Evolutionary conservation across 2,888 invertebrate genomes (phyloP).

Genomic region (Hirtodrosophila histrioides): DNA sequence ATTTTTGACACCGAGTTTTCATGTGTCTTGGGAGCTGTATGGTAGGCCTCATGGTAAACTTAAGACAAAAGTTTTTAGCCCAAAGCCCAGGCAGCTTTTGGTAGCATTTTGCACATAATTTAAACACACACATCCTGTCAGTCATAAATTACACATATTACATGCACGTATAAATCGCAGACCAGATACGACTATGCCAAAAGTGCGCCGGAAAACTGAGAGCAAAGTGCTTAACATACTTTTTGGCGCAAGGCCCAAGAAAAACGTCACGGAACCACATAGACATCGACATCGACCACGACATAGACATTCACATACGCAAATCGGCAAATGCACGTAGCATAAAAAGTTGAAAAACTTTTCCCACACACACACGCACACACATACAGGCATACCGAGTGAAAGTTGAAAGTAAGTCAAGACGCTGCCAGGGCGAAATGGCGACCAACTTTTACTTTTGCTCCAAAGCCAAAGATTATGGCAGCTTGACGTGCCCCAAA

Average conservation of each 20-base stretch:
- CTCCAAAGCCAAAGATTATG: conserved; percentile 59
- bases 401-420: conserved; percentile 75
- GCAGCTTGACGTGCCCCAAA: conserved; percentile 41
- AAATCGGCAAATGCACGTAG: conserved; percentile 70
- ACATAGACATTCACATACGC: conserved; percentile 52
- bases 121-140: conserved; percentile 74
- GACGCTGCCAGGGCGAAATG: conserved; percentile 45
- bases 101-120: conserved; percentile 74
- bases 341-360: conserved; percentile 66
- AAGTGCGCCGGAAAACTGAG: conserved; percentile 63
- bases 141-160: conserved; percentile 79
- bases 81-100: conserved; percentile 46
- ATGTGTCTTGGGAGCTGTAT: conserved; percentile 3
- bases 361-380: conserved; percentile 3
- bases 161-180: conserved; percentile 77
- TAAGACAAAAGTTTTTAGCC: conserved; percentile 42
- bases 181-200: conserved; percentile 56
- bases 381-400: conserved; percentile 22
- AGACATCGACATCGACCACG: conserved; percentile 28
- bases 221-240: conserved; percentile 77
- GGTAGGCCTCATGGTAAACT: conserved; percentile 33
- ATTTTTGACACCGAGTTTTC: conserved; percentile 22
- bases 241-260: conserved; percentile 55
- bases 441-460: conserved; percentile 65
- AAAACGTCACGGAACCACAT: conserved; percentile 20